Percentiles rank a stretch among this genome's conserved stretches.
Conservation (phyloP, 2,797 vertebrate genomes). For the Darevskia mixta region DNA sequence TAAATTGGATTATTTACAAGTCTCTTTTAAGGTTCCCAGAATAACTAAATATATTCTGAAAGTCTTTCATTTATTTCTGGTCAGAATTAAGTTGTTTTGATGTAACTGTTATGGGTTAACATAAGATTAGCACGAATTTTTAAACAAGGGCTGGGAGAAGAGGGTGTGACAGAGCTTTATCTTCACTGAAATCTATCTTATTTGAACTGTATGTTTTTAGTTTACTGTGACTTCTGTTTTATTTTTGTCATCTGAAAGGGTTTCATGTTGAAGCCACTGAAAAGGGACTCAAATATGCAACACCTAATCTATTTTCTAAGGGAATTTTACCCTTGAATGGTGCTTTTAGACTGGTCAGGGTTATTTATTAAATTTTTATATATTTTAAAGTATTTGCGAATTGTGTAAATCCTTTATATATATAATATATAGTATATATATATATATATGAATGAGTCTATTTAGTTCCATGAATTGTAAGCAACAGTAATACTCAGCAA, state of each 20-base stretch:
- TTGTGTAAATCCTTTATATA: slow-evolving; percentile 88
- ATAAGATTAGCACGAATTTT: slow-evolving; percentile 66
- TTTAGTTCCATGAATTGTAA: slow-evolving; percentile 84
- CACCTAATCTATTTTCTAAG: slow-evolving; percentile 90
- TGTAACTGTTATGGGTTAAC: slow-evolving; percentile 47
- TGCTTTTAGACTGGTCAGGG: slow-evolving; percentile 96
- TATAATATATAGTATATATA: slow-evolving; percentile 28
- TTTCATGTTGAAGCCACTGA: slow-evolving; percentile 81
- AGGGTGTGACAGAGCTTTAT: slow-evolving; percentile 78
- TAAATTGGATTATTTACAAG: slow-evolving; percentile 55
- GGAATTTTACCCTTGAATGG: slow-evolving; percentile 89
- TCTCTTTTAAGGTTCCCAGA: slow-evolving; percentile 62
- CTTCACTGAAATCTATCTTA: slow-evolving; percentile 70
- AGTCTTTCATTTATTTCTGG: slow-evolving; percentile 67
- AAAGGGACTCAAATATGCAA: slow-evolving; percentile 89
- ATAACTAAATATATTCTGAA: slow-evolving; percentile 59
- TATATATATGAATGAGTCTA: slow-evolving; percentile 84
- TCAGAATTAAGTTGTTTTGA: slow-evolving; percentile 58
- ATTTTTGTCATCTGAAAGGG: slow-evolving; percentile 74
- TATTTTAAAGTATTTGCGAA: slow-evolving; percentile 88
- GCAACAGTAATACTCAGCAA: slow-evolving; percentile 84
- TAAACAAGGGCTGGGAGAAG: slow-evolving; percentile 78
- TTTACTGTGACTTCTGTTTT: slow-evolving; percentile 82
- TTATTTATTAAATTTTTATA: slow-evolving; percentile 90
- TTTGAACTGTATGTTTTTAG: slow-evolving; percentile 74